Conservation (phyloP, 2,113 vertebrate species). For the Columbina picui region DNA sequence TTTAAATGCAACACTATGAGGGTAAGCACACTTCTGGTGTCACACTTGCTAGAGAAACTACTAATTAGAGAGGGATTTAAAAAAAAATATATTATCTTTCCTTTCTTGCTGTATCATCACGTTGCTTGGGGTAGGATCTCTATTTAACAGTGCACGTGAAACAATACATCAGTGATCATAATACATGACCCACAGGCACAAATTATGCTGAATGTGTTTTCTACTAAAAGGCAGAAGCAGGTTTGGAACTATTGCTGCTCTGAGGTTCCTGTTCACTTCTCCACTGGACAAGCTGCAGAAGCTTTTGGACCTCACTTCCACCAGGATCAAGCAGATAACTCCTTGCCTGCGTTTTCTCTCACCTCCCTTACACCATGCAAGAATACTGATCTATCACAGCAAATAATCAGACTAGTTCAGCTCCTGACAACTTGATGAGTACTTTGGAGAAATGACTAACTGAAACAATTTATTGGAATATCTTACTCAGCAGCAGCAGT, state of each 20-base stretch:
- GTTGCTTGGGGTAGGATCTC: background rate
- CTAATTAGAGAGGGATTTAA: background rate
- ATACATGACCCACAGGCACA: background rate
- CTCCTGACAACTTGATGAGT: background rate
- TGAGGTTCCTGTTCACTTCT: background rate
- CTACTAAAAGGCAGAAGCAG: background rate
- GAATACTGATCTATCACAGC: background rate
- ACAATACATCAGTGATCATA: background rate
- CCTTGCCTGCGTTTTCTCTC: background rate
- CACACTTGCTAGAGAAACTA: background rate
- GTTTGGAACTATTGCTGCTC: background rate
- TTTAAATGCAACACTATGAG: background rate
- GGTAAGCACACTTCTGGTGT: background rate
- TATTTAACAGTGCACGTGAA: background rate
- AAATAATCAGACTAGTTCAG: background rate
- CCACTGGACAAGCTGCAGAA: background rate
- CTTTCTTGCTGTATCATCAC: background rate
- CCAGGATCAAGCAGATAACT: background rate
- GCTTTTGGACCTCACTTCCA: background rate
- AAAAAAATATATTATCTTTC: background rate
- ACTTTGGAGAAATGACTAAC: background rate
- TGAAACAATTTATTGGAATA: background rate
- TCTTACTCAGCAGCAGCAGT: background rate
- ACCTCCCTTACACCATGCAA: background rate
- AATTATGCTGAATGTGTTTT: background rate